Percentiles rank a stretch among this genome's conserved stretches.
These are phyloP conservation scores for Tricholauxania praeusta DNA, from an alignment of 2,888 invertebrate species.

Conservation along the genomic window DNA sequence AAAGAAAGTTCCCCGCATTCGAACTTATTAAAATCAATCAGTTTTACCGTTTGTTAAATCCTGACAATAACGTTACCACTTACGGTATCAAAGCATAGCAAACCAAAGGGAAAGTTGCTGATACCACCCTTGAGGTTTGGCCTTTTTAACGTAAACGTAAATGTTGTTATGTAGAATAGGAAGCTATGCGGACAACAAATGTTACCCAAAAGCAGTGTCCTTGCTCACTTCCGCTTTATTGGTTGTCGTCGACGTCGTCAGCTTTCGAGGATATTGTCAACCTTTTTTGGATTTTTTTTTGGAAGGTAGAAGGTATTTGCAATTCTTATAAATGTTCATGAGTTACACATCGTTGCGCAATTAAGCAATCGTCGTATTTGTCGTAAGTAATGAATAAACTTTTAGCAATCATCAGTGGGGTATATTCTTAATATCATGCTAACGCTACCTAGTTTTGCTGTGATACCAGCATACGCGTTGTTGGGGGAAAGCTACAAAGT, in stretches of 20 bases:
- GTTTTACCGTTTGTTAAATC: conserved; percentile 61
- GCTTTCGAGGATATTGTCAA: not conserved
- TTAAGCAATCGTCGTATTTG: conserved; percentile 39
- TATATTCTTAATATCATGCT: not conserved
- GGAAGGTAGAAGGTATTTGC: conserved; percentile 59
- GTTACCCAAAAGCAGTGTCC: conserved; percentile 30
- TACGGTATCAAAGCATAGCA: conserved; percentile 48
- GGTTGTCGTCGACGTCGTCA: not conserved
- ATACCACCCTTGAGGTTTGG: conserved; percentile 37
- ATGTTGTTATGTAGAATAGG: not conserved
- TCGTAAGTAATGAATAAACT: conserved; percentile 22
- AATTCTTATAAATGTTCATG: conserved; percentile 61
- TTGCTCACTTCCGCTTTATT: conserved; percentile 24
- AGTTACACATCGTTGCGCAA: conserved; percentile 61
- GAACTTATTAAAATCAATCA: conserved; percentile 61
- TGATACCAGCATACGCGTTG: too few species aligned
- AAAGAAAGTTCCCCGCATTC: not conserved
- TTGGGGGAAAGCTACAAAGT: too few species aligned
- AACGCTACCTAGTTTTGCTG: not conserved
- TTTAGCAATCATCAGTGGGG: conserved; percentile 4
- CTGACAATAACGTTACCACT: conserved; percentile 60
- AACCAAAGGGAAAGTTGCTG: conserved; percentile 29
- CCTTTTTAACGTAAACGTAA: conserved; percentile 8
- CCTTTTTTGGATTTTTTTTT: conserved; percentile 36
- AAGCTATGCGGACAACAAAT: not conserved